Evolutionary conservation across 2,113 vertebrate species (phyloP), one percentile per base, ranked within the genome.

Genomic region (Percopsis transmontana): DNA sequence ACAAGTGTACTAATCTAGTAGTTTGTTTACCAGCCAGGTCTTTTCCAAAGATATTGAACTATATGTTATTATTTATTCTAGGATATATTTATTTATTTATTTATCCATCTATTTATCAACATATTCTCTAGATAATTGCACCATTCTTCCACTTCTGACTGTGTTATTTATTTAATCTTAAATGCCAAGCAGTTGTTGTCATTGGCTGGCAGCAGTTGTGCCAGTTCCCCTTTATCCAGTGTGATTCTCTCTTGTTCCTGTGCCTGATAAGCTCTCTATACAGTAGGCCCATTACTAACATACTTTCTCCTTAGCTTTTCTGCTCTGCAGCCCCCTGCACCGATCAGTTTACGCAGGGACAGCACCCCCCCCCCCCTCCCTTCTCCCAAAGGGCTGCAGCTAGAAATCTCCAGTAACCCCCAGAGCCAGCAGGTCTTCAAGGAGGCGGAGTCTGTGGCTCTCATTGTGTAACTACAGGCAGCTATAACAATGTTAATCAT

Each of bases 401-500:
- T 80, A 19, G 74, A 74, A 74, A 66, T 56, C 66, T 66, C 47
- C 21, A 59, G 66, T 62, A 59, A 52, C 67, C 70, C 61, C 61
- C 44, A 56, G 66, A 63, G 72, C 56, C 64, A 67, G 54, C 45
- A 47, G 68, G 66, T 68, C 76, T 67, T 11, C 48, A 75, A 56
- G 58, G 54, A 55, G 10, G 38, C 39, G 1, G 48, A 1, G 33
- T 53, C 57, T 44, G 16, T 45, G 42, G 51, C 55, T 62, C 65
- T 21, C 33, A 63, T 60, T 48, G 45, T 81, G 71, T 77, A 76
- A 80, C 77, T 72, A 63, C 62, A 61, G 69, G 79, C 72, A 81
- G 77, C 85, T 79, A 65, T 6, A 47, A 61, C 68, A 20, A 39
- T 50, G 70, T 82, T 77, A 81, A 79, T 77, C 63, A 78, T 83